These are phyloP conservation scores for Drosophila niveifrons DNA, from an alignment of 2,888 invertebrate genomes.

Conservation along the genomic window DNA sequence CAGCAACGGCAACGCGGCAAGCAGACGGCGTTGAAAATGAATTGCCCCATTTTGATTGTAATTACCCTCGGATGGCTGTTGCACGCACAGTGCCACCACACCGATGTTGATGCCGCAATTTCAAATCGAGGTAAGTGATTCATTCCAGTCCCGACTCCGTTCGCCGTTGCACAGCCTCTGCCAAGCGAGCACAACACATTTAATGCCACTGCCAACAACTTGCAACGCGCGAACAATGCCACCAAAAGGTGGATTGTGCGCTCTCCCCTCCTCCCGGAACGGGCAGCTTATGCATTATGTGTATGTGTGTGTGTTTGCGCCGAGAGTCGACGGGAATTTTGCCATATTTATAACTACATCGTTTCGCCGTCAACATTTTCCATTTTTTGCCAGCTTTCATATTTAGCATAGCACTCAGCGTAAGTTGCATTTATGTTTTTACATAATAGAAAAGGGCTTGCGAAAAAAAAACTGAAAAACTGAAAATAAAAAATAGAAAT, in stretches of 20 bases:
- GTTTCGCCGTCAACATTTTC: constrained; percentile 31
- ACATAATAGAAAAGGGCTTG: constrained; percentile 52
- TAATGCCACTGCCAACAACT: constrained; percentile 21
- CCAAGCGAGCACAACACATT: constrained; percentile 17
- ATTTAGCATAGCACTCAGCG: constrained; percentile 53
- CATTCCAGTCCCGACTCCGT: constrained; percentile 16
- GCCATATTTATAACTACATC: constrained; percentile 52
- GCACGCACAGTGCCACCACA: constrained; percentile 75
- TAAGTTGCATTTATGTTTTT: constrained; percentile 74
- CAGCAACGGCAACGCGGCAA: constrained; percentile 18
- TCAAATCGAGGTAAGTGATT: constrained; percentile 85
- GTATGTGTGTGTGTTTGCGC: constrained; percentile 11
- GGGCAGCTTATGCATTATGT: constrained; percentile 42
- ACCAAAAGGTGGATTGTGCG: not conserved
- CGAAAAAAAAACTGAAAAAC: constrained; percentile 29
- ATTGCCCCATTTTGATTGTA: constrained; percentile 85
- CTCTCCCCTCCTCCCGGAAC: not conserved
- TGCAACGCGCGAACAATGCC: constrained; percentile 20
- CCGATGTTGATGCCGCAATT: constrained; percentile 83
- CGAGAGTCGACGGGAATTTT: constrained; percentile 24
- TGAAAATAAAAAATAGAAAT: constrained; percentile 26
- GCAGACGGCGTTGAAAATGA: constrained; percentile 74
- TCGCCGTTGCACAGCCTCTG: constrained; percentile 3
- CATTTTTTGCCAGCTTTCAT: constrained; percentile 13
- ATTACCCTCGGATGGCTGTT: constrained; percentile 85